Conservation (phyloP, 2,888 invertebrate genomes). For the Drosophila subsilvestris region DNA sequence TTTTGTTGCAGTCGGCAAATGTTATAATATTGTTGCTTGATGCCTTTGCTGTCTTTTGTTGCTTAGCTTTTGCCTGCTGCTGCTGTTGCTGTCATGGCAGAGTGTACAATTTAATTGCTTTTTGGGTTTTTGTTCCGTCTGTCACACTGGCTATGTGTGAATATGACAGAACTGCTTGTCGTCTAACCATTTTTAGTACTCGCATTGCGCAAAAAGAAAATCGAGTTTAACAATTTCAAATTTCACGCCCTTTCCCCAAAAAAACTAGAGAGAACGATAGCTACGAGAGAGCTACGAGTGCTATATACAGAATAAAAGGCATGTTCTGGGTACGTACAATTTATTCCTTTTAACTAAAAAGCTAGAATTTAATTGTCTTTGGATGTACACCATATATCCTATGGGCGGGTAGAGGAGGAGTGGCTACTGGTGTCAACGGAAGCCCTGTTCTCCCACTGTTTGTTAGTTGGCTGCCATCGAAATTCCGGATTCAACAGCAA, state of each 20-base stretch:
- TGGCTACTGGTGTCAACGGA: conserved; percentile 66
- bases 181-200: conserved; percentile 60
- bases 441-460: conserved; percentile 60
- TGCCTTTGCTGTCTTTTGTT: conserved; percentile 62
- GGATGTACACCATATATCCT: conserved; percentile 10
- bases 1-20: conserved; percentile 42
- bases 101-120: conserved; percentile 76
- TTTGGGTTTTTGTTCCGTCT: conserved; percentile 59
- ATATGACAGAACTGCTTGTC: conserved; percentile 70
- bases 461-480: conserved; percentile 75
- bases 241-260: conserved; percentile 41
- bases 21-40: conserved; percentile 60
- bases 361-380: conserved; percentile 57
- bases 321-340: conserved; percentile 71
- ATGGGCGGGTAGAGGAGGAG: not conserved
- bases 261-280: not conserved
- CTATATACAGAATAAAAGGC: not conserved
- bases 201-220: conserved; percentile 30
- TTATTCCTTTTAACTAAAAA: conserved; percentile 80
- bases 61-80: conserved; percentile 40
- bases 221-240: conserved; percentile 33
- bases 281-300: too few species aligned
- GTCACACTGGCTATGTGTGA: conserved; percentile 22
- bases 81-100: conserved; percentile 26
- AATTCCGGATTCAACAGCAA: conserved; percentile 79